A percentile compares a stretch with the other conserved stretches of the same genome.
Evolutionary conservation across 1,140 invertebrate species (phyloP).

Genomic region (Chymomyza costata): DNA sequence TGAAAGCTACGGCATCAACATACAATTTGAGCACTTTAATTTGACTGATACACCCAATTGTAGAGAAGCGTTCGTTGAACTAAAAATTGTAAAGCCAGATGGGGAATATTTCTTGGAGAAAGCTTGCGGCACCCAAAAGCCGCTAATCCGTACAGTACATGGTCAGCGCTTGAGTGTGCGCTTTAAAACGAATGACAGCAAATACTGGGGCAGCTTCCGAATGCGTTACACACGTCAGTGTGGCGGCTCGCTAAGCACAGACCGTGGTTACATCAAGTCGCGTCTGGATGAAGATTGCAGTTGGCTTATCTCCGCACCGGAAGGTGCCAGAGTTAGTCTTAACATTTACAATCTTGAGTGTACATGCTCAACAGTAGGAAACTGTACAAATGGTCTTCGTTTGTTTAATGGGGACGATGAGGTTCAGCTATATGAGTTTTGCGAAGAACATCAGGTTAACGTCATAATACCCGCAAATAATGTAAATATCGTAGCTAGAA

Average conservation of each 20-base stretch:
- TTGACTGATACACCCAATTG: slow-evolving; percentile 44
- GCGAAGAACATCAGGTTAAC: slow-evolving; percentile 34
- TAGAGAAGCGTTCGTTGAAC: slow-evolving; percentile 20
- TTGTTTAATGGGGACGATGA: slow-evolving; percentile 26
- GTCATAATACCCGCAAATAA: slow-evolving; percentile 38
- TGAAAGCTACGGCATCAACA: slow-evolving; percentile 29
- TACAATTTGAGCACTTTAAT: slow-evolving; percentile 40
- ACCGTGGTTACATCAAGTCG: slow-evolving; percentile 42
- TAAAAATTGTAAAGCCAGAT: slow-evolving; percentile 9
- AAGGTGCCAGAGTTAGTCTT: slow-evolving; percentile 42
- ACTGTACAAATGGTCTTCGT: slow-evolving; percentile 29
- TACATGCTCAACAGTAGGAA: slow-evolving; percentile 2
- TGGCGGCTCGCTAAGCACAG: slow-evolving; percentile 26
- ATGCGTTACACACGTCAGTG: slow-evolving; percentile 37
- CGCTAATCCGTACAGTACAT: slow-evolving; percentile 7
- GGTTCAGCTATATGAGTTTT: slow-evolving; percentile 31
- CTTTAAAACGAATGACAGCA: slow-evolving; percentile 20
- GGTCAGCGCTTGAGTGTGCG: slow-evolving; percentile 23
- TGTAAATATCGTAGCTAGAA: slow-evolving; percentile 22
- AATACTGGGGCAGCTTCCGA: slow-evolving; percentile 37
- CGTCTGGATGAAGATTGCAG: slow-evolving; percentile 40
- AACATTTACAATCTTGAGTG: slow-evolving; percentile 53
- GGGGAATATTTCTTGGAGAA: slow-evolving; percentile 22
- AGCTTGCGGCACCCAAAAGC: slow-evolving; percentile 24
- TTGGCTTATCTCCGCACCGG: slow-evolving; percentile 29